A percentile compares a stretch with the other conserved stretches of the same genome.
Evolutionary conservation across 2,888 invertebrate species (phyloP).

Genomic region (Tipula vernalis): DNA sequence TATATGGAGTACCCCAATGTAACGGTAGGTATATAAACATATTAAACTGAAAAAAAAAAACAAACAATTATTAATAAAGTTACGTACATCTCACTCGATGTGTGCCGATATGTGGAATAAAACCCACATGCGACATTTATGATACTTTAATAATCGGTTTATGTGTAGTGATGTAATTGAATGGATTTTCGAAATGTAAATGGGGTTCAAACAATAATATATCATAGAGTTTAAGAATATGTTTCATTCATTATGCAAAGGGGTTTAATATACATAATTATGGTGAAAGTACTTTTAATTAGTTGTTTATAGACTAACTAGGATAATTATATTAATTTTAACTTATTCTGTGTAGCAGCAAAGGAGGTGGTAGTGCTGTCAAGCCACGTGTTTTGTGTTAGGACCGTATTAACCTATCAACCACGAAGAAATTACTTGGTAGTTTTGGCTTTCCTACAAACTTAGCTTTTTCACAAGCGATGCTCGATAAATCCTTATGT

Average conservation of each 20-base stretch:
- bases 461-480: too few relatives aligned
- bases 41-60: not conserved
- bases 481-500: too few relatives aligned
- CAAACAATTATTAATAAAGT: not conserved
- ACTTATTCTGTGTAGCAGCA: not conserved
- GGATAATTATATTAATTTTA: not conserved
- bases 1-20: not conserved
- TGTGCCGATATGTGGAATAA: not conserved
- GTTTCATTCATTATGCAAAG: not conserved
- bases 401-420: too few relatives aligned
- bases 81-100: not conserved
- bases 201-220: not conserved
- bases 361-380: too few relatives aligned
- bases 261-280: not conserved
- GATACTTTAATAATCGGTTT: not conserved
- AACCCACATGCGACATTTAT: not conserved
- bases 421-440: too few relatives aligned
- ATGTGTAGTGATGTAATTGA: not conserved
- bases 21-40: not conserved
- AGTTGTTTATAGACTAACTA: not conserved
- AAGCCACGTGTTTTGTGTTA: too few relatives aligned
- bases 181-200: not conserved
- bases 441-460: too few relatives aligned
- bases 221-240: not conserved
- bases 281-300: not conserved